Base-by-base conservation (phyloP, 1,140 invertebrate genomes). In the Drosophila kohkoa region DNA sequence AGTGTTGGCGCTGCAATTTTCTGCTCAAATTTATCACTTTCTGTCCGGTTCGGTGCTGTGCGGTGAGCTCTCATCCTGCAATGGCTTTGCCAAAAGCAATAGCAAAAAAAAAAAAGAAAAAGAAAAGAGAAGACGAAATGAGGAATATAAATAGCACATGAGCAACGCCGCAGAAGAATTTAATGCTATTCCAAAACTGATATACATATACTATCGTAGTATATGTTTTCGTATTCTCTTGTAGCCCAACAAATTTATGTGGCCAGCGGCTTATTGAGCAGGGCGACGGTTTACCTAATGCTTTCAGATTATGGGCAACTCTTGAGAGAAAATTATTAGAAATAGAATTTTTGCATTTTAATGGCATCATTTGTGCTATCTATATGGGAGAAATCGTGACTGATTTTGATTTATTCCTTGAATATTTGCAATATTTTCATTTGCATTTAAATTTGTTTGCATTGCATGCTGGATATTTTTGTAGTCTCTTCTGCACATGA, bases 361-460 rank as follows among this genome's bases (percentile, higher is more conserved):
- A 86, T 87, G 58, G 65, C 83, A 73, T 82, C 75, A 88, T 86
- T 86, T 86, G 65, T 62, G 77, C 71, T 55, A 46, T 70, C 28
- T 45, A 69, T 43, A 51, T 6, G 28, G 28, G 43, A 28, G 38
- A 54, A 41, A 62, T 63, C 45, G 67, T 54, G 59, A 57, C 30
- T 57, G 68, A 71, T 64, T 71, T 71, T 80, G 69, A 80, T 79
- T 57, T 65, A 77, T 79, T 79, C 55, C 35, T 52, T 38, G 30
- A 35, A 63, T 66, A 67, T 73, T 59, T 60, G 49, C 60, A 70
- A 68, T 77, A 78, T 70, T 82, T 76, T 62, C 52, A 87, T 82
- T 85, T 85, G 81, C 83, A 87, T 86, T 86, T 77, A 77, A 73
- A 86, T 88, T 88, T 65, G 43, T 58, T 81, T 67, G 54, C 57